Conservation (phyloP, 2,113 vertebrate species). For the Sylvilagus bachmani region DNA sequence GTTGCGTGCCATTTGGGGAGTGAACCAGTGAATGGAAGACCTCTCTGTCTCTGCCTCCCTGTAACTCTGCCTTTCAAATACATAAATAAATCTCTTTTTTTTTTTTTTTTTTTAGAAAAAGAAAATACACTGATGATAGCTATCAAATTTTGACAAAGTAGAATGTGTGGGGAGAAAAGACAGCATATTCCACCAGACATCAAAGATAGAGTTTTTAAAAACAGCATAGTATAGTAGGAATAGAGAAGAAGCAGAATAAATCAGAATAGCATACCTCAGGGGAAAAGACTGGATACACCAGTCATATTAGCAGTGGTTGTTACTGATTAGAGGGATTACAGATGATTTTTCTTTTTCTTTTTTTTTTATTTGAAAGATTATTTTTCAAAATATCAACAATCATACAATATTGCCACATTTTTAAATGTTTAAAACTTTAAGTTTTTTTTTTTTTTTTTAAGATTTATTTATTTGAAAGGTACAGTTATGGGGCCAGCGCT, state of each 20-base stretch:
- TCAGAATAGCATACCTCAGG: not conserved
- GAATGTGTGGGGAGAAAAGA: not conserved
- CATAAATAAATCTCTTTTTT: too few relatives aligned
- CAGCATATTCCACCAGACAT: not conserved
- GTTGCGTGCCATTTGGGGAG: too few relatives aligned
- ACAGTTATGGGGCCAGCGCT: too few relatives aligned
- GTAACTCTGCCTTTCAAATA: too few relatives aligned
- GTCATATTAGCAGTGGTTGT: not conserved
- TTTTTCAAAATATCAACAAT: slow-evolving; percentile 30
- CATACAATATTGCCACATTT: slow-evolving; percentile 12
- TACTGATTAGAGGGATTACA: not conserved
- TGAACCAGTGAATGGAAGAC: too few relatives aligned
- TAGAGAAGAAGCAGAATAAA: not conserved
- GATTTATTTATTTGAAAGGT: too few relatives aligned
- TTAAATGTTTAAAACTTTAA: slow-evolving; percentile 42
- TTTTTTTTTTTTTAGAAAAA: too few relatives aligned
- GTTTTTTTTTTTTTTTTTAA: not conserved
- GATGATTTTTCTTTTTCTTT: not conserved
- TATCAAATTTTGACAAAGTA: slow-evolving; percentile 41
- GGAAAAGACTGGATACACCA: not conserved
- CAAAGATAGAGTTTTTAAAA: slow-evolving; percentile 4
- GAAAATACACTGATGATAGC: too few relatives aligned
- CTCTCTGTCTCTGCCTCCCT: too few relatives aligned
- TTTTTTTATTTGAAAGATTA: not conserved
- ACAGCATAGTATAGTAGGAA: not conserved